Percentiles rank a stretch among this genome's conserved stretches.
Conservation (phyloP, 2,797 vertebrate genomes). For the Pangasius mekongensis region DNA sequence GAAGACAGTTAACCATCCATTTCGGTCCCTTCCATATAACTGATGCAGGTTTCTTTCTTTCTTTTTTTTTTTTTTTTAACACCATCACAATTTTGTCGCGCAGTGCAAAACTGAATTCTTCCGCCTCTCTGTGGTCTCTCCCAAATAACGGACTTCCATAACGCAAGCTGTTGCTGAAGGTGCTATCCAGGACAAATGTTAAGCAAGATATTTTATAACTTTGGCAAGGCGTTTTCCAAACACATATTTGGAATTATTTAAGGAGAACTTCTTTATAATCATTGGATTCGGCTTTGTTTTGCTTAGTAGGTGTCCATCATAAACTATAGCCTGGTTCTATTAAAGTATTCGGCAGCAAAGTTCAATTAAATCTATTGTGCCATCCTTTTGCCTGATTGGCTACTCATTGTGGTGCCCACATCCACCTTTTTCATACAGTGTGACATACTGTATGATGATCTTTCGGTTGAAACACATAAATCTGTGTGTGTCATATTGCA, state of each 20-base stretch:
- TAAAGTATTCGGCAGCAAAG: not conserved
- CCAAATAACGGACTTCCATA: conserved; percentile 29
- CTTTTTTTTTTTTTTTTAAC: conserved; percentile 59
- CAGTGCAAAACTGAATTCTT: conserved; percentile 29
- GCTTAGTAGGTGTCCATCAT: conserved; percentile 7
- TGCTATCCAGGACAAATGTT: conserved; percentile 26
- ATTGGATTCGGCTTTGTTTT: conserved; percentile 11
- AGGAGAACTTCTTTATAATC: not conserved
- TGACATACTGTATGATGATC: not conserved
- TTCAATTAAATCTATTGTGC: not conserved
- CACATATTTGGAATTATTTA: not conserved
- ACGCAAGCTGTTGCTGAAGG: not conserved
- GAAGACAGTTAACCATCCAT: conserved; percentile 59
- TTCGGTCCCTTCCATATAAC: conserved; percentile 71
- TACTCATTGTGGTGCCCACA: not conserved
- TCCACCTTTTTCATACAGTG: not conserved
- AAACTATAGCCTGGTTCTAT: not conserved
- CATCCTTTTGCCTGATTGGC: not conserved
- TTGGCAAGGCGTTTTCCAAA: conserved; percentile 16
- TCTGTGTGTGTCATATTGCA: not conserved
- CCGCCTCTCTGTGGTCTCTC: conserved; percentile 15
- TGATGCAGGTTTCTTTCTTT: conserved; percentile 57
- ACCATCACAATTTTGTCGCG: conserved; percentile 64
- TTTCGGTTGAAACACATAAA: not conserved
- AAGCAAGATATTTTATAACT: conserved; percentile 20